Percentiles rank a stretch among this genome's conserved stretches.
phyloP scores from a whole-genome alignment of 2,113 vertebrate species.

The Polyodon spathula region DNA sequence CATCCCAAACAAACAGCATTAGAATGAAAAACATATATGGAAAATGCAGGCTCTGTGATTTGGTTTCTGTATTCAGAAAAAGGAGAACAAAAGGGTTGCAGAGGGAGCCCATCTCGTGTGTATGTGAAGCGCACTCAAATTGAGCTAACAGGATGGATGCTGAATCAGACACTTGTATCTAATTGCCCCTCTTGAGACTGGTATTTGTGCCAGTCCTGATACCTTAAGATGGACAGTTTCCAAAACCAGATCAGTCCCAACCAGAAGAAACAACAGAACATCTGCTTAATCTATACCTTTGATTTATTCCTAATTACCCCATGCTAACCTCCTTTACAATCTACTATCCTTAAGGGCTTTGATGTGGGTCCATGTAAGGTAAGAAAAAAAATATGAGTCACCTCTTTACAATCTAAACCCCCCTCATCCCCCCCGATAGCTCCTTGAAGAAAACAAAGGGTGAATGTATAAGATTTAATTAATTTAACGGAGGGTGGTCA shows the following conservation, averaged over 20 bases:
- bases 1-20: too few species aligned
- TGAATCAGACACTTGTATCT: too few species aligned
- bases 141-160: too few species aligned
- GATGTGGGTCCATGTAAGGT: slow-evolving; percentile 15
- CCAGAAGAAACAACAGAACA: slow-evolving; percentile 16
- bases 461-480: not conserved
- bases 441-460: slow-evolving; percentile 9
- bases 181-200: not conserved
- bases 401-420: not conserved
- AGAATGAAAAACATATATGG: too few species aligned
- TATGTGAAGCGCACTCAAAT: too few species aligned
- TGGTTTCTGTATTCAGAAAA: too few species aligned
- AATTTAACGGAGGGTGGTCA: slow-evolving; percentile 1
- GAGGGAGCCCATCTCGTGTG: too few species aligned
- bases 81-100: too few species aligned
- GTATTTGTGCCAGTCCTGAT: not conserved
- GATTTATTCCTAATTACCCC: slow-evolving; percentile 5
- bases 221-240: not conserved
- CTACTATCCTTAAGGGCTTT: not conserved
- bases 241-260: slow-evolving; percentile 12
- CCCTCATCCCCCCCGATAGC: too few species aligned
- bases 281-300: slow-evolving; percentile 1
- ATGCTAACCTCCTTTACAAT: not conserved
- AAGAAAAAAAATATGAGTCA: slow-evolving; percentile 8
- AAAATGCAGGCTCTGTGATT: too few species aligned